Evolutionary conservation across 2,888 invertebrate species (phyloP).

Genomic region (Agriopis leucophaearia): DNA sequence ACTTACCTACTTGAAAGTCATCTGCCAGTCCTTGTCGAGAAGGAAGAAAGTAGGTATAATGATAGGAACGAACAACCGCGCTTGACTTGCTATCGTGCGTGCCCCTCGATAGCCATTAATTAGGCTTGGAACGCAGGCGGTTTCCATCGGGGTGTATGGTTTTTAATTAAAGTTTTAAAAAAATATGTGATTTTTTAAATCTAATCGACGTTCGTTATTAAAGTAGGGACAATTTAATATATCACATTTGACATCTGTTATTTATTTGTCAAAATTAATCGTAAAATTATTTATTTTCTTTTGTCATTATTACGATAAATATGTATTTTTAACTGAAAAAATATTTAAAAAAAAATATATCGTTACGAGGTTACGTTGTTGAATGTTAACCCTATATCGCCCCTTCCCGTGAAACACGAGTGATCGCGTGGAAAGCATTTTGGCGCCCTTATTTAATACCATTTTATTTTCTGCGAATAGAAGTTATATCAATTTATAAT

Average conservation of each 20-base stretch:
- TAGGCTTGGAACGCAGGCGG: slow-evolving; percentile 12
- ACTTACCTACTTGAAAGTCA: background rate
- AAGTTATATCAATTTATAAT: no score
- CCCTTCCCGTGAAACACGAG: background rate
- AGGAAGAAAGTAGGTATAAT: background rate
- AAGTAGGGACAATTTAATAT: no score
- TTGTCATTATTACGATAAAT: no score
- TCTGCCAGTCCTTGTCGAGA: background rate
- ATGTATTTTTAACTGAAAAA: no score
- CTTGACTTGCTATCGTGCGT: background rate
- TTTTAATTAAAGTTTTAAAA: background rate
- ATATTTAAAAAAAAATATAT: no score
- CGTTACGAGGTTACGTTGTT: no score
- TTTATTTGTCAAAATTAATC: no score
- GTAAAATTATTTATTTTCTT: no score
- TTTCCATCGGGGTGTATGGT: background rate
- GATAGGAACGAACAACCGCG: background rate
- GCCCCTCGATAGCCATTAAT: background rate
- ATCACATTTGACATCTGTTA: no score
- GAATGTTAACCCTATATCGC: background rate
- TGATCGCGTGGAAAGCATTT: background rate
- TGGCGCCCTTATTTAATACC: background rate
- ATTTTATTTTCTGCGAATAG: background rate
- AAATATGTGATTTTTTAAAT: background rate
- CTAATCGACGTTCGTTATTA: no score